These are phyloP conservation scores for Ostrea edulis DNA, from an alignment of 1,140 invertebrate genomes.

Conservation along the genomic window DNA sequence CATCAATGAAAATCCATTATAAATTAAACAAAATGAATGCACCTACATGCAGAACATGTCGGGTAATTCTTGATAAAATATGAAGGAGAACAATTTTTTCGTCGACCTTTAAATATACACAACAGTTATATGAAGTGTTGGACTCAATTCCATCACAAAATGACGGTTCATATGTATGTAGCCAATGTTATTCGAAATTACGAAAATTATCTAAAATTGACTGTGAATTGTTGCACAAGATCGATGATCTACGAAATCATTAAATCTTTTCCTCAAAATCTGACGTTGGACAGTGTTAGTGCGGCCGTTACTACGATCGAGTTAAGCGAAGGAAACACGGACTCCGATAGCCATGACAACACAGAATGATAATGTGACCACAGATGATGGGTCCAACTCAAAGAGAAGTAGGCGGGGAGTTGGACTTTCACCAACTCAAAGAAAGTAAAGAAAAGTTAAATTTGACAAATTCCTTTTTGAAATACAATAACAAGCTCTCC, in stretches of 20 bases:
- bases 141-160: too few relatives aligned
- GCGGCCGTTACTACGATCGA: too few relatives aligned
- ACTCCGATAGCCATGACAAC: too few relatives aligned
- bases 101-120: not conserved
- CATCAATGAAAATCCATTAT: not conserved
- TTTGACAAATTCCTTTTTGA: too few relatives aligned
- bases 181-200: not conserved
- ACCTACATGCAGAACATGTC: not conserved
- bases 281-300: not conserved
- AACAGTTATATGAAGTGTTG: not conserved
- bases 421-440: too few relatives aligned
- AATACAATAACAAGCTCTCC: not conserved
- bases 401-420: too few relatives aligned
- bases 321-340: not conserved
- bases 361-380: not conserved
- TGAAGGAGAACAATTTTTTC: not conserved
- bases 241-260: not conserved
- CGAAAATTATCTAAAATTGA: not conserved
- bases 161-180: too few relatives aligned
- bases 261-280: not conserved
- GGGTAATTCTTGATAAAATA: not conserved
- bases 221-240: not conserved
- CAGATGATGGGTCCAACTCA: not conserved
- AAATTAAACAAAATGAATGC: not conserved
- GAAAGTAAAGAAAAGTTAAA: too few relatives aligned